Conservation (phyloP, 2,113 vertebrate species). For the Hemibagrus wyckioides region DNA sequence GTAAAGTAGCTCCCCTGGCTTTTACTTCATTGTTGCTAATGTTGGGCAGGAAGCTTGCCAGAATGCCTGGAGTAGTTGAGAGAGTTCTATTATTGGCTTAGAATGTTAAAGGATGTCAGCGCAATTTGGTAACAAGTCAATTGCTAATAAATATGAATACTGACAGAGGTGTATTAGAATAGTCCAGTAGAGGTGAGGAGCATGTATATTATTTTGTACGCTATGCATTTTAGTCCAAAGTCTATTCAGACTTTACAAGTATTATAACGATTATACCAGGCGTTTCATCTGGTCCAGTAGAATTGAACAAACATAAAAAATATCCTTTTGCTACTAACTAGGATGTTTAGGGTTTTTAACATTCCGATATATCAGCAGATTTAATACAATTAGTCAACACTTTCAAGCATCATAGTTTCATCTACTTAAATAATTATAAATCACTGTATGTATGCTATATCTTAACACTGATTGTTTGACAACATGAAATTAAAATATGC, state of each 20-base stretch:
- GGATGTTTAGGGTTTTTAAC: neutral
- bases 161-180: neutral
- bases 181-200: neutral
- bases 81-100: conserved; percentile 2
- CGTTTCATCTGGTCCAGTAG: neutral
- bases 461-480: neutral
- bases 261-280: neutral
- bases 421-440: neutral
- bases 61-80: neutral
- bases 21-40: conserved; percentile 17
- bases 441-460: neutral
- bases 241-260: neutral
- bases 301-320: neutral
- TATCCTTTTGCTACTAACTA: neutral
- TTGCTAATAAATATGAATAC: conserved; percentile 19
- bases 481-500: conserved; percentile 7
- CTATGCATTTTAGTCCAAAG: neutral
- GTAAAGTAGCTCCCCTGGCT: conserved; percentile 11
- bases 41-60: neutral
- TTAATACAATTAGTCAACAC: neutral
- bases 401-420: neutral
- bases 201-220: conserved; percentile 21
- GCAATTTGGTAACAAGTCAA: neutral
- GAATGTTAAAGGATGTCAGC: neutral
- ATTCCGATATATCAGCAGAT: neutral